Base-by-base conservation (phyloP, 2,888 invertebrate species). In the Orthosia gracilis region DNA sequence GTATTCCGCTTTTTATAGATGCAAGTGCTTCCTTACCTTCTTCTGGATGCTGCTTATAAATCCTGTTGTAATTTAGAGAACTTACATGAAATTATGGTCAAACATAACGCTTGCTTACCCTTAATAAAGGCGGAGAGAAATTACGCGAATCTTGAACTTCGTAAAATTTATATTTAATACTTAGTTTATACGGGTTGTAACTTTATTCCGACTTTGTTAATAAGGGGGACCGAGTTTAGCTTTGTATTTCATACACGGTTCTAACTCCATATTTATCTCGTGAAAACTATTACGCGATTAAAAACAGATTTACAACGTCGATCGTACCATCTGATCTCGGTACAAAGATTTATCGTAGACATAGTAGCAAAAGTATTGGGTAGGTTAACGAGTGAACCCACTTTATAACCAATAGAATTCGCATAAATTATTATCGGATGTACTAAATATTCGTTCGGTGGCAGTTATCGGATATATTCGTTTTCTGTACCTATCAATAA, bases 261-360 rank as follows among this genome's bases (percentile, higher is more conserved):
- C 4, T 21, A 64, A 69, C 61, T 63, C 18, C 40, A 65, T 59
- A 58, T 66, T 73, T 82, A 13, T 15, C 50, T 70, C n/a, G 57
- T 67, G 57, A 65, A 74, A 80, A 68, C 57, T 69, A 64, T 59
- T 57, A 55, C 58, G 71, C 49, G 55, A 71, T 80, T 80, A 69
- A 69, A 79, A 71, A 69, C 75, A 75, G 70, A 80, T 82, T 82
- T 75, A 75, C 7, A 71, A 68, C 68, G 54, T 66, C 31, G 71
- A 79, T 74, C 64, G 84, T 84, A 83, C 84, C 84, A 83, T 83
- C 71, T 80, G 73, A 75, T 84, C 54, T 73, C 83, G 69, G 80
- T 66, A 67, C 85, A 55, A 61, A 80, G 80, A 85, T 83, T 79
- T 82, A 76, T 72, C 15, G 70, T 40, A 55, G 58, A 66, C 55